phyloP scores from a whole-genome alignment of 2,113 vertebrate species.

The Chloebia gouldiae region DNA sequence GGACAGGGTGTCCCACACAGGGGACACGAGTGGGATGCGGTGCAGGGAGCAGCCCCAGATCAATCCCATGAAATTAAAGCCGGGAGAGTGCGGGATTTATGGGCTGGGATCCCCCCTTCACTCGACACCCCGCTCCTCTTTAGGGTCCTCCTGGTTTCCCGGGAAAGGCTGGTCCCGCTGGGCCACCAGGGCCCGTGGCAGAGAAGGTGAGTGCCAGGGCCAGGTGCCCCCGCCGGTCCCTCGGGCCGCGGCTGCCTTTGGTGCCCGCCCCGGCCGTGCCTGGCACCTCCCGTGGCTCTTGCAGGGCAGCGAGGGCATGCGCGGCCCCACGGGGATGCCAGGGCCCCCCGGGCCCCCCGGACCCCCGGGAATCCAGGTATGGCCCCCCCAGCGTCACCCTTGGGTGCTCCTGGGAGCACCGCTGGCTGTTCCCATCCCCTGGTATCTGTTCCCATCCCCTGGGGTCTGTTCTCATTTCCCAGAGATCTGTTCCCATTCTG shows the following conservation, averaged over 20 bases:
- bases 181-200: conserved; percentile 79
- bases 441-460: no score
- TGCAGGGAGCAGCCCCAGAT: background rate
- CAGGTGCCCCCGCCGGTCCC: background rate
- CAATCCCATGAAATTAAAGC: accelerated
- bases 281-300: background rate
- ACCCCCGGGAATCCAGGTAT: conserved; percentile 80
- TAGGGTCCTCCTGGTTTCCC: conserved; percentile 88
- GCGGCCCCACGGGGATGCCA: conserved; percentile 80
- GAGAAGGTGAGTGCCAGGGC: conserved; percentile 81
- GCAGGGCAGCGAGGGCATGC: conserved; percentile 86
- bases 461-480: background rate
- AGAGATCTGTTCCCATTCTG: background rate
- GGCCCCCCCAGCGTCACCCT: background rate
- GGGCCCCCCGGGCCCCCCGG: conserved; percentile 84
- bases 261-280: background rate
- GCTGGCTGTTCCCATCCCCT: background rate
- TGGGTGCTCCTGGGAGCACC: accelerated
- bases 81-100: accelerated
- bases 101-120: background rate
- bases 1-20: background rate
- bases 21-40: accelerated
- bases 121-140: background rate
- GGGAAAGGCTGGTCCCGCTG: conserved; percentile 84
- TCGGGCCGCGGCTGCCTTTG: accelerated